Evolutionary conservation across 2,797 vertebrate species (phyloP).

Genomic region (Geotrypetes seraphini): DNA sequence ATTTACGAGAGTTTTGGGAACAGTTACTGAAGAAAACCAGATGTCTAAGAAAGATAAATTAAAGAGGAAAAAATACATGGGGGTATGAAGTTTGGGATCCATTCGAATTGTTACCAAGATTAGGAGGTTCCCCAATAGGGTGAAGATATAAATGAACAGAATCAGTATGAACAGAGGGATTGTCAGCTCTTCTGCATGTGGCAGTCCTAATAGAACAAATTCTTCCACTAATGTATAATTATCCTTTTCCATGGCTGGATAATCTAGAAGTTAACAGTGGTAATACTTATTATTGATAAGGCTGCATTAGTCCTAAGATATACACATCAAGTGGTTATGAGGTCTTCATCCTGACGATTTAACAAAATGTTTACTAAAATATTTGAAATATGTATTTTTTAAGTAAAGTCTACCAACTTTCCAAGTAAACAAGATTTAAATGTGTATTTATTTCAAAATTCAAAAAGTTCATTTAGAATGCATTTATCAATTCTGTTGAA

Average conservation of each 20-base stretch:
- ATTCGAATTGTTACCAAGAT: constrained; percentile 18
- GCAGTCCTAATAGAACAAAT: constrained; percentile 29
- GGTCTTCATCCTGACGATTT: too few species aligned
- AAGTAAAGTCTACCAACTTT: too few species aligned
- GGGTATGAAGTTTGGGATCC: constrained; percentile 10
- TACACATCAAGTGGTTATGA: too few species aligned
- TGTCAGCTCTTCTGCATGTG: constrained; percentile 7
- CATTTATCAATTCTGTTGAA: too few species aligned
- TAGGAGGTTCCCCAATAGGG: constrained; percentile 23
- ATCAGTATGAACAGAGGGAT: constrained; percentile 21
- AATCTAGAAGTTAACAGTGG: too few species aligned
- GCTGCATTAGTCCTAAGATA: too few species aligned
- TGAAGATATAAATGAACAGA: constrained; percentile 22
- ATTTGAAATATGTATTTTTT: too few species aligned
- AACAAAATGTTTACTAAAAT: too few species aligned
- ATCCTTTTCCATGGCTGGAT: not conserved
- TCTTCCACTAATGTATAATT: constrained; percentile 10
- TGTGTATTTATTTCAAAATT: too few species aligned
- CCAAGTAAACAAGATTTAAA: too few species aligned
- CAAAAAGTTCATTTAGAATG: too few species aligned
- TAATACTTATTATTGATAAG: too few species aligned
- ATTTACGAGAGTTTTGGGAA: constrained; percentile 28
- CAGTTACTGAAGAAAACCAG: constrained; percentile 33
- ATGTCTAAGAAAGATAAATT: constrained; percentile 26
- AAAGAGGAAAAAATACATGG: constrained; percentile 36